Conservation (phyloP, 2,888 invertebrate species). For the Copidosoma aretas region DNA sequence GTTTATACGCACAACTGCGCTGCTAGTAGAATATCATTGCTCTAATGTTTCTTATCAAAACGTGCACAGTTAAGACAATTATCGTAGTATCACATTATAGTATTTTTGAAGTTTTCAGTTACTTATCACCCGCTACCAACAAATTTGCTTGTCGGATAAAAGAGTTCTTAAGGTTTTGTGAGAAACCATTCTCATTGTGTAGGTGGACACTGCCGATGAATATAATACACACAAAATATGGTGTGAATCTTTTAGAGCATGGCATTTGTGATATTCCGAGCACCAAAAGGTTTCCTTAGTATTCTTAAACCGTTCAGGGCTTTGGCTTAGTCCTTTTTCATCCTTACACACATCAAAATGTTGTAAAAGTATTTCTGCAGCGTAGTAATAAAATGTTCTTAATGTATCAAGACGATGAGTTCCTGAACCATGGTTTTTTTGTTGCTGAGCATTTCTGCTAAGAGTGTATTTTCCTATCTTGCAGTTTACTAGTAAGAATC, state of each 20-base stretch:
- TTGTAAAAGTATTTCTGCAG: conserved; percentile 66
- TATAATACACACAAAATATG: conserved; percentile 79
- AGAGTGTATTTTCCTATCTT: conserved; percentile 74
- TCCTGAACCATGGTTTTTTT: conserved; percentile 69
- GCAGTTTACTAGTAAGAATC: conserved; percentile 73
- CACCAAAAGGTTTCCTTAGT: conserved; percentile 79
- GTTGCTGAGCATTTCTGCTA: conserved; percentile 71
- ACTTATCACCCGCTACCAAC: too few species aligned
- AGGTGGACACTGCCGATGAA: conserved; percentile 75
- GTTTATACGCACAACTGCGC: too few species aligned
- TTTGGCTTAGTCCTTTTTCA: conserved; percentile 31
- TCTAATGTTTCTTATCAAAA: too few species aligned
- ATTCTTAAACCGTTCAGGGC: conserved; percentile 52
- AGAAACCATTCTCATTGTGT: conserved; percentile 77
- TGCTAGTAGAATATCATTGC: too few species aligned
- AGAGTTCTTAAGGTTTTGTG: conserved; percentile 71
- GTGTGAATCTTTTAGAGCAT: conserved; percentile 72
- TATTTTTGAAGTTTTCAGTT: too few species aligned
- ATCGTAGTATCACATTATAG: too few species aligned
- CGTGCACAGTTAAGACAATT: too few species aligned
- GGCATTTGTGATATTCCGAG: conserved; percentile 87
- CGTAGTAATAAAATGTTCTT: conserved; percentile 77
- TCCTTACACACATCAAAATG: conserved; percentile 41
- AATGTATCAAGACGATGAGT: conserved; percentile 76
- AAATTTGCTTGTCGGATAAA: conserved; percentile 72